Evolutionary conservation across 2,113 vertebrate species (phyloP).

Genomic region (Eublepharis macularius): DNA sequence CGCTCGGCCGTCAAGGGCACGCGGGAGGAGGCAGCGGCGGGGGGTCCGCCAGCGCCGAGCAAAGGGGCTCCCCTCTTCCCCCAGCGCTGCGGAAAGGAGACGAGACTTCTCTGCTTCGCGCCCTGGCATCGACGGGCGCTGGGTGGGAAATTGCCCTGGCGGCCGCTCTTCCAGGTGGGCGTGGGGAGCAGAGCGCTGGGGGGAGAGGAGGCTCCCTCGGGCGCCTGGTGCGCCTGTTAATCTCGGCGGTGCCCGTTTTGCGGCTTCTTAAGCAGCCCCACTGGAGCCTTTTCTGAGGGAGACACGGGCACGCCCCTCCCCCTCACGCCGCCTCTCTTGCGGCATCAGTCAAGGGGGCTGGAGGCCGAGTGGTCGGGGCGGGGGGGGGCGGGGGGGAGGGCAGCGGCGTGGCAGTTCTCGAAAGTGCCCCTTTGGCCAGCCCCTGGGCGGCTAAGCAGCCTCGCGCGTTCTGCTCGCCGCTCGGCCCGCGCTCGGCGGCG

Average conservation of each 20-base stretch:
- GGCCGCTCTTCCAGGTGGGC: background rate
- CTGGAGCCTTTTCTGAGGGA: constrained; percentile 9
- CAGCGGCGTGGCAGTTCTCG: background rate
- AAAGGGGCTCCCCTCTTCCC: constrained; percentile 26
- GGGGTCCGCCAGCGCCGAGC: background rate
- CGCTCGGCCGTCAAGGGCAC: background rate
- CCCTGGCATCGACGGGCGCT: background rate
- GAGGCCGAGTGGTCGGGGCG: constrained; percentile 17
- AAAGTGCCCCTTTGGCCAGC: background rate
- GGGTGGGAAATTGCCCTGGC: background rate
- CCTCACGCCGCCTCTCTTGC: background rate
- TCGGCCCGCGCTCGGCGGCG: background rate
- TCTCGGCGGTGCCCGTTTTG: constrained; percentile 25
- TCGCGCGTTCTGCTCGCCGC: background rate
- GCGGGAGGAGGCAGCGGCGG: background rate
- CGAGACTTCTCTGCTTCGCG: background rate
- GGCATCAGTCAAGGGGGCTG: constrained; percentile 30
- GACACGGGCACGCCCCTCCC: background rate
- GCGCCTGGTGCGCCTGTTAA: background rate
- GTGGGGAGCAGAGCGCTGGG: background rate
- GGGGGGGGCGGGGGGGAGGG: background rate
- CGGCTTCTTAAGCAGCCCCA: background rate
- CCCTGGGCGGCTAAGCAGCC: background rate
- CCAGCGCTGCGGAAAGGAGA: background rate
- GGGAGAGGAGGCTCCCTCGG: background rate